These are phyloP conservation scores for Alfaro cultratus DNA, from an alignment of 2,797 vertebrate genomes.

Conservation along the genomic window DNA sequence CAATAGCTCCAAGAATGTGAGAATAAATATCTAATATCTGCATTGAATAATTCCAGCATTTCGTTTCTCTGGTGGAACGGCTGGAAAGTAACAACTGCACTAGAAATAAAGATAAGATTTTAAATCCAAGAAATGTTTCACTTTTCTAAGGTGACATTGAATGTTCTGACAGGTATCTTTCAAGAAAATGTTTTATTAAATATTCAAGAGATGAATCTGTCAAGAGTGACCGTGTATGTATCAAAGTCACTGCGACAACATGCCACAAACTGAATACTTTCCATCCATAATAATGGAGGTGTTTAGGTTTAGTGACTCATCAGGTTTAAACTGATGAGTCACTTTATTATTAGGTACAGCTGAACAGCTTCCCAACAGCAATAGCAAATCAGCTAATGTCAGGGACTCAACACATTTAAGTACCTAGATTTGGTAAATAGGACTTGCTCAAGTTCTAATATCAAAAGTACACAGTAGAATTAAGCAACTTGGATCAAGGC, in stretches of 20 bases:
- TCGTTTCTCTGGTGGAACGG: neutral
- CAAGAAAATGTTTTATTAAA: neutral
- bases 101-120: neutral
- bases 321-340: neutral
- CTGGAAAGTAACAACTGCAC: neutral
- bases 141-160: conserved; percentile 9
- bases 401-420: neutral
- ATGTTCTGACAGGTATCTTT: neutral
- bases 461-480: neutral
- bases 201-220: conserved; percentile 4
- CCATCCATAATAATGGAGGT: neutral
- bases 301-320: neutral
- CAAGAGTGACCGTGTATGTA: neutral
- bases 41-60: neutral
- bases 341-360: neutral
- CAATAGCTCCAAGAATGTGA: neutral
- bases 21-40: neutral
- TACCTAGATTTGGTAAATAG: neutral
- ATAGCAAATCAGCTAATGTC: neutral
- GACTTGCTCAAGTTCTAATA: neutral
- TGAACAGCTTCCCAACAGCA: neutral
- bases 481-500: neutral
- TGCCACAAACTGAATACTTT: neutral
- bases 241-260: neutral
- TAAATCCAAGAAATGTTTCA: neutral